Evolutionary conservation across 2,113 vertebrate genomes (phyloP).

Genomic region (Pteropus alecto): DNA sequence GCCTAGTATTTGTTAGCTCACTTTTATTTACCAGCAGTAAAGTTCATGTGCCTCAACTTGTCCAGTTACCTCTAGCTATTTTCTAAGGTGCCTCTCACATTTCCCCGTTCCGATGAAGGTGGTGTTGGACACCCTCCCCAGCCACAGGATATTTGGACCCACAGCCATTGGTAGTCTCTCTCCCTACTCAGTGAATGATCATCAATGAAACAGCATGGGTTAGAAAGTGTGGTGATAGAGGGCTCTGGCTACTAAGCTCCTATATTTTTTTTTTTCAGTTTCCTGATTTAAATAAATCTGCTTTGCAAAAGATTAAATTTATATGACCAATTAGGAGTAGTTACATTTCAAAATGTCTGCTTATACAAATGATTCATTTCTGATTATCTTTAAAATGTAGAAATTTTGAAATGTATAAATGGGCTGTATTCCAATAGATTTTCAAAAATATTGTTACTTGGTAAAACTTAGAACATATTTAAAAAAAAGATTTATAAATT

Average conservation of each 20-base stretch:
- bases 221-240: neutral
- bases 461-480: neutral
- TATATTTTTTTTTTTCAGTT: neutral
- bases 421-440: neutral
- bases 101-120: neutral
- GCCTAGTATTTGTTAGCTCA: neutral
- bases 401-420: neutral
- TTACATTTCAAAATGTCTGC: conserved; percentile 12
- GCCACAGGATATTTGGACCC: neutral
- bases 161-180: neutral
- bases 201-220: neutral
- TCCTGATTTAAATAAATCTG: neutral
- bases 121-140: neutral
- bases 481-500: neutral
- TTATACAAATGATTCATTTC: conserved; percentile 3
- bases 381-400: neutral
- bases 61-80: neutral
- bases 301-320: conserved; percentile 5
- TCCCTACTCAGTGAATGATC: neutral
- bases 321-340: neutral
- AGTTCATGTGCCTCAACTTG: neutral
- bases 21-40: neutral
- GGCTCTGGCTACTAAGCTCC: neutral
- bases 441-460: neutral
- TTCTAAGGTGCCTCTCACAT: neutral